A percentile compares a stretch with the other conserved stretches of the same genome.
Conservation (phyloP, 1,140 invertebrate species). For the Drosophila kikkawai region DNA sequence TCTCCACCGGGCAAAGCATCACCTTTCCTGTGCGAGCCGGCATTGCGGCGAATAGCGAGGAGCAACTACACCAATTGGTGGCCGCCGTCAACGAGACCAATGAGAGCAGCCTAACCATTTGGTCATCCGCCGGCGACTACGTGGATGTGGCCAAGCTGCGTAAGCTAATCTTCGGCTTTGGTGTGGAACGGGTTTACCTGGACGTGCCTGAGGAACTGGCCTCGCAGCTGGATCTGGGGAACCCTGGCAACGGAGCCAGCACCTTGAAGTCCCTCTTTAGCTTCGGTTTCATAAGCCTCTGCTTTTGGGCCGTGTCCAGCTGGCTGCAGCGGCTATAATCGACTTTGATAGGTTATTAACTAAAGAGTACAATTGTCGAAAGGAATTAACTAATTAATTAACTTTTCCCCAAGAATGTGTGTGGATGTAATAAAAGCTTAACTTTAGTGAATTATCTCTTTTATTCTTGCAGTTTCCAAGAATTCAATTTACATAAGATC, state of each 20-base stretch:
- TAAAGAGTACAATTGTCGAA: neutral
- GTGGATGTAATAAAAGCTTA: constrained; percentile 1
- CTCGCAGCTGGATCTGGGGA: constrained; percentile 86
- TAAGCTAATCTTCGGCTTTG: constrained; percentile 87
- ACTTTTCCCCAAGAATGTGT: neutral
- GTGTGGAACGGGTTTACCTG: constrained; percentile 88
- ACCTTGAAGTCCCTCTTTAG: constrained; percentile 67
- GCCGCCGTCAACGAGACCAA: constrained; percentile 65
- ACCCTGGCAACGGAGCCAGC: constrained; percentile 32
- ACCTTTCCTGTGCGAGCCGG: constrained; percentile 94
- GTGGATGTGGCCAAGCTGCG: constrained; percentile 88
- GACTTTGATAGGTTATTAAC: neutral
- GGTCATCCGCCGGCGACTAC: constrained; percentile 88
- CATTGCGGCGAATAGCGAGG: constrained; percentile 88
- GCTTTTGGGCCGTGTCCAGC: constrained; percentile 66
- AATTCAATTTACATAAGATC: neutral
- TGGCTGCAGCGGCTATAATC: constrained; percentile 47
- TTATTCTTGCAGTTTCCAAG: constrained; percentile 7
- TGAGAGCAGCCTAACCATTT: constrained; percentile 89
- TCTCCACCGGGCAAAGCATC: constrained; percentile 87
- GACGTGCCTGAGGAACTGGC: constrained; percentile 88
- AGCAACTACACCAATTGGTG: constrained; percentile 86
- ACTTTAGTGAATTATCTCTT: constrained; percentile 6
- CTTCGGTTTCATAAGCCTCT: constrained; percentile 66
- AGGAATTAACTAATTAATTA: neutral